These are phyloP conservation scores for Nomada fucata DNA, from an alignment of 2,888 invertebrate genomes.

Conservation along the genomic window DNA sequence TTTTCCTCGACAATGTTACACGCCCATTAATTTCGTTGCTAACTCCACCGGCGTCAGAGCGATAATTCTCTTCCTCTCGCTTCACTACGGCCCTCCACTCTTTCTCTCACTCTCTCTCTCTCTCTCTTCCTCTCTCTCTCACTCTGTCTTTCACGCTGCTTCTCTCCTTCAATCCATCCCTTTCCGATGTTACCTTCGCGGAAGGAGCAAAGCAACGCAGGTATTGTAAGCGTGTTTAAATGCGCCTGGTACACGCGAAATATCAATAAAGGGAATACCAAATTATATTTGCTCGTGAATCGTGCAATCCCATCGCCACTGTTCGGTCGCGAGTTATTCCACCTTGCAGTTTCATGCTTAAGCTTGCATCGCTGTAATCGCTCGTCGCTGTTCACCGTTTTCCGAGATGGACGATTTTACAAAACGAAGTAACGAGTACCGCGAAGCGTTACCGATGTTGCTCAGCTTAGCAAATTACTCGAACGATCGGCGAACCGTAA, in stretches of 20 bases:
- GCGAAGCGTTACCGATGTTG: background rate
- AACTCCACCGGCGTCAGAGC: slow-evolving; percentile 59
- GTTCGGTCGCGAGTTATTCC: slow-evolving; percentile 22
- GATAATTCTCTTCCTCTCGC: slow-evolving; percentile 54
- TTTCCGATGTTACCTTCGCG: background rate
- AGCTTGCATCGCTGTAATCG: background rate
- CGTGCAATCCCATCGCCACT: slow-evolving; percentile 1
- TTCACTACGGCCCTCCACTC: background rate
- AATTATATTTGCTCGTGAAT: slow-evolving; percentile 45
- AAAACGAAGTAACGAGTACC: too few species aligned
- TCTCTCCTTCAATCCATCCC: background rate
- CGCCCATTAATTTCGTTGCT: slow-evolving; percentile 68
- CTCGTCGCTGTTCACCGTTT: background rate
- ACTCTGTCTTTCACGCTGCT: background rate
- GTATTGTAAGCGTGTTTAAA: slow-evolving; percentile 43
- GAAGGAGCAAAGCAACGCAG: slow-evolving; percentile 46
- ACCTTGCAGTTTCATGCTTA: background rate
- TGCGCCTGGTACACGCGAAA: slow-evolving; percentile 41
- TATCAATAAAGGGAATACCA: slow-evolving; percentile 51
- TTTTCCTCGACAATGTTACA: slow-evolving; percentile 65
- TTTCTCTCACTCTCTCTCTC: background rate
- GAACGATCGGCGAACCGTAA: background rate
- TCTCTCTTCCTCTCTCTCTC: background rate
- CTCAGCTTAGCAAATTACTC: background rate
- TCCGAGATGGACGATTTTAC: too few species aligned